Conservation (phyloP, 2,113 vertebrate species). For the Epinephelus moara region DNA sequence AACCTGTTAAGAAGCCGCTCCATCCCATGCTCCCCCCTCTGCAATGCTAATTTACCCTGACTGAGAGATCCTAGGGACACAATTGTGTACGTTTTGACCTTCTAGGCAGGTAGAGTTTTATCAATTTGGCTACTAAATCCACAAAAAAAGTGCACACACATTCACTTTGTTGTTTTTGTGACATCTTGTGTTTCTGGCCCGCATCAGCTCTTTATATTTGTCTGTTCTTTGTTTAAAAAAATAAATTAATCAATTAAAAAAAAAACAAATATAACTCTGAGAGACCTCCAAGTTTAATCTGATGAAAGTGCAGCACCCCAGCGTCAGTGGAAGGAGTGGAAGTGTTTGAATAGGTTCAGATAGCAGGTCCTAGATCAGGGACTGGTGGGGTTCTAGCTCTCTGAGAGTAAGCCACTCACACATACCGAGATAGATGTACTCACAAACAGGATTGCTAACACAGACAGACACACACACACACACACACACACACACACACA, state of each 20-base stretch:
- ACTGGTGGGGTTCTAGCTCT: constrained; percentile 67
- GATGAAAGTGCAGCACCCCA: constrained; percentile 76
- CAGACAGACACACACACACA: constrained; percentile 4
- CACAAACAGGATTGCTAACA: constrained; percentile 34
- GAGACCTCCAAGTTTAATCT: constrained; percentile 52
- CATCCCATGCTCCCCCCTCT: background rate
- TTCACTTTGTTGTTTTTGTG: constrained; percentile 40
- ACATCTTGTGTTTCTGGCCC: constrained; percentile 49
- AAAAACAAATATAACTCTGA: constrained; percentile 51
- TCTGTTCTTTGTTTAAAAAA: constrained; percentile 48
- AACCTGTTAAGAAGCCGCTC: constrained; percentile 17
- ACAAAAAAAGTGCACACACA: constrained; percentile 74
- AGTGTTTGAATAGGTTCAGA: constrained; percentile 66
- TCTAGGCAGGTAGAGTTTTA: constrained; percentile 54
- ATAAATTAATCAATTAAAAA: constrained; percentile 55
- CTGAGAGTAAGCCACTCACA: constrained; percentile 58
- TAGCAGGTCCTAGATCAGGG: constrained; percentile 64
- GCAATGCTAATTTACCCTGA: constrained; percentile 19
- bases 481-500: constrained; percentile 15
- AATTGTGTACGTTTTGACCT: constrained; percentile 52
- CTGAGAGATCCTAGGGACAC: constrained; percentile 42
- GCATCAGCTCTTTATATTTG: constrained; percentile 43
- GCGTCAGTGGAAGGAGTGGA: constrained; percentile 65
- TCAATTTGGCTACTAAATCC: constrained; percentile 68
- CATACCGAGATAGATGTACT: constrained; percentile 52